Evolutionary conservation across 2,888 invertebrate species (phyloP).

Genomic region (Parnassius smintheus): DNA sequence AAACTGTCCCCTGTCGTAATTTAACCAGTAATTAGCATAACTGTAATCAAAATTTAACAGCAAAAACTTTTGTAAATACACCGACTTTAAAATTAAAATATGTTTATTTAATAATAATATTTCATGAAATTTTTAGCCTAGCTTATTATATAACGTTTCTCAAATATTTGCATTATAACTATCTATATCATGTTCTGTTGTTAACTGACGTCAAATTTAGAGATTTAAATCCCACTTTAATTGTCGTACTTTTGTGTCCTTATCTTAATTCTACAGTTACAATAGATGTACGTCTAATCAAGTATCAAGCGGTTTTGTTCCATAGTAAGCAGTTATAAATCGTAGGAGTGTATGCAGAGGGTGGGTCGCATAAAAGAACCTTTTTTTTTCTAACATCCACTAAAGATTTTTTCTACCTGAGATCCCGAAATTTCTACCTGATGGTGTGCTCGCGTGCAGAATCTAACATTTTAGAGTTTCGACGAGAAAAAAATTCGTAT

Average conservation of each 20-base stretch:
- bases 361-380: conserved; percentile 73
- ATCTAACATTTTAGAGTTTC: conserved; percentile 58
- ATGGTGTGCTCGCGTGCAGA: conserved; percentile 62
- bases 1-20: too few relatives aligned
- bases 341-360: conserved; percentile 67
- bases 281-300: neutral
- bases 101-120: too few relatives aligned
- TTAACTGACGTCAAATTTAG: neutral
- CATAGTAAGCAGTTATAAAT: conserved; percentile 47
- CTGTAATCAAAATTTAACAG: too few relatives aligned
- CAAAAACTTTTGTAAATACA: too few relatives aligned
- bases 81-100: too few relatives aligned
- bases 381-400: conserved; percentile 67
- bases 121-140: too few relatives aligned
- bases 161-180: too few relatives aligned
- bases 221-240: neutral
- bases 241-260: neutral
- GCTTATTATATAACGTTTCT: too few relatives aligned
- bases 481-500: conserved; percentile 50
- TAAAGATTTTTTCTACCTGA: conserved; percentile 78
- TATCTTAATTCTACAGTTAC: neutral
- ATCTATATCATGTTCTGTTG: too few relatives aligned
- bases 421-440: conserved; percentile 72
- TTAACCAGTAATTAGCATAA: too few relatives aligned
- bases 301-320: conserved; percentile 37